Evolutionary conservation across 1,140 invertebrate species (phyloP), one percentile per base, ranked within the genome.

Genomic region (Bombus haemorrhoidalis): DNA sequence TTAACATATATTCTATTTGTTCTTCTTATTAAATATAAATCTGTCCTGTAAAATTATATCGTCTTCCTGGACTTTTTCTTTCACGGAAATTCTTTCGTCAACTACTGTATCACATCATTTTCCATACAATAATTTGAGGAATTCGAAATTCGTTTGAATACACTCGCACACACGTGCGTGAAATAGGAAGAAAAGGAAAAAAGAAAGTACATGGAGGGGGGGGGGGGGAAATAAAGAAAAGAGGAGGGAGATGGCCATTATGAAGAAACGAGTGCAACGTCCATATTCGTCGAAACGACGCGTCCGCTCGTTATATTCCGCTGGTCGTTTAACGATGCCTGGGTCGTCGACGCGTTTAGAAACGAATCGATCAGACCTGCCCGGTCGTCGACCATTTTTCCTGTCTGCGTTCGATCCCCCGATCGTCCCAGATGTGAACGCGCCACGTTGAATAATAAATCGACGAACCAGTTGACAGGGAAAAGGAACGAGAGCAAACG

Each of bases 261-360:
- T 25, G 34, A 76, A 76, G 74, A 37, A 53, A 76, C 47, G 74
- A 39, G 34, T 37, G 74, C 18, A 32, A 64, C 37, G 57, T 62
- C 39, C 37, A 64, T 41, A 78, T 43, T 64, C 75, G 75, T 78
- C 75, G 75, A 66, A 78, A 78, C 37, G 75, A 43, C 75, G 75
- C 75, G 75, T 78, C 28, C 59, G 28, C 57, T 78, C 75, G 75
- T 78, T 78, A 78, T 78, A 78, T 78, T 78, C 62, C 75, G 57
- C 37, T 78, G 75, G 37, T 41, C 75, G 75, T 78, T 78, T 78
- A 78, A 78, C 75, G 75, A 78, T 78, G 57, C 75, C 75, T 25
- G 32, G 75, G 59, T 78, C 75, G 75, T 39, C 75, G 76, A 78
- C 72, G 87, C 77, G 84, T 88, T 85, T 82, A 82, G 81, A 82